Percentiles rank a stretch among this genome's conserved stretches.
Conservation (phyloP, 2,113 vertebrate genomes). For the Benitochromis conjunctus region DNA sequence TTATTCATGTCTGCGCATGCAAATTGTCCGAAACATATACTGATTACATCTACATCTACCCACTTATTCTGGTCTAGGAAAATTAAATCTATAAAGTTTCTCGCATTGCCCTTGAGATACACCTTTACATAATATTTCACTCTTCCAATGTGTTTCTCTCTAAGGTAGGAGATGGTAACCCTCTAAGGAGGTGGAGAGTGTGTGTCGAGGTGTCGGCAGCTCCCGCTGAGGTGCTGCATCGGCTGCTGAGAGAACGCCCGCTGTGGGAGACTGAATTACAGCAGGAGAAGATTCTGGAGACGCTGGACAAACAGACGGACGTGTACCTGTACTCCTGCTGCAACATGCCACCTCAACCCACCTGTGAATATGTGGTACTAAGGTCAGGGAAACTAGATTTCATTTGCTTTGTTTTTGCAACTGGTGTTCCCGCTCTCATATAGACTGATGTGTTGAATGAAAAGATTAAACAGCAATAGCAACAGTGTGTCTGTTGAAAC, state of each 20-base stretch:
- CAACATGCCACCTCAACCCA: conserved; percentile 90
- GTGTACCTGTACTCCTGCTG: conserved; percentile 88
- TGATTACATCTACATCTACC: background rate
- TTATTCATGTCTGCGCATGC: background rate
- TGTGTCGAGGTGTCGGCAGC: conserved; percentile 85
- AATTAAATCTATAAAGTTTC: background rate
- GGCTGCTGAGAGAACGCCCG: conserved; percentile 88
- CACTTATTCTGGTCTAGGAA: background rate
- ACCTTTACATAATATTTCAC: background rate
- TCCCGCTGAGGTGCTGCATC: conserved; percentile 85
- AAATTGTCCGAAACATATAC: background rate
- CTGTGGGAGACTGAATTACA: conserved; percentile 88
- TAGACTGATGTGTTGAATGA: background rate
- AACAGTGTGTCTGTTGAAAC: background rate
- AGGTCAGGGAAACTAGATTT: conserved; percentile 70
- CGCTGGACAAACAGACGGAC: conserved; percentile 88
- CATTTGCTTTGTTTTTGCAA: background rate
- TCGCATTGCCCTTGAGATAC: background rate
- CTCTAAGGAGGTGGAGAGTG: conserved; percentile 88
- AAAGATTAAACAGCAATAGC: background rate
- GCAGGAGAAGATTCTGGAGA: conserved; percentile 89
- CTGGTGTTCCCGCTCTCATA: background rate
- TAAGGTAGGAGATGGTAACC: conserved; percentile 91
- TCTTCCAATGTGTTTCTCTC: background rate
- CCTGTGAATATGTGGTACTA: conserved; percentile 90